Conservation (phyloP, 2,113 vertebrate genomes). For the Puma concolor region DNA sequence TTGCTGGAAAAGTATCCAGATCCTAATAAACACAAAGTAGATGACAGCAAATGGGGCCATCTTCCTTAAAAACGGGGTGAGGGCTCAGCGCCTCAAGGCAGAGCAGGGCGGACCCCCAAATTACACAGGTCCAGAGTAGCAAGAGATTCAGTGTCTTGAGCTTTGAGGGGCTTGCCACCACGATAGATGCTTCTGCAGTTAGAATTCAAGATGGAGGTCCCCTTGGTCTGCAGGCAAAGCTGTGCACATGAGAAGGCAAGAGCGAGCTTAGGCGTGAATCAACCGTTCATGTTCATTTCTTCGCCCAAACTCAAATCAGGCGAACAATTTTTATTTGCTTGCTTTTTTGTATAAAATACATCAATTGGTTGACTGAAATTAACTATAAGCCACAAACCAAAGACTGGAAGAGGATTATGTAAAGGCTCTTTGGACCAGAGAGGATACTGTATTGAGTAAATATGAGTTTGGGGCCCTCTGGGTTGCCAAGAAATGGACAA, state of each 20-base stretch:
- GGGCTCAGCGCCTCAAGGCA: fast-evolving
- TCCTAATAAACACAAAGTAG: background rate
- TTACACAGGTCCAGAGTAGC: background rate
- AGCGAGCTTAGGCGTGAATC: fast-evolving
- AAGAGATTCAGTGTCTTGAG: fast-evolving
- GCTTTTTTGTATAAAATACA: background rate
- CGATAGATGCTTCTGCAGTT: fast-evolving
- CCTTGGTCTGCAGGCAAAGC: background rate
- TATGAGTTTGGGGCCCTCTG: background rate
- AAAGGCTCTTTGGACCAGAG: background rate
- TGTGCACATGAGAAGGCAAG: background rate
- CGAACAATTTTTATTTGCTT: background rate
- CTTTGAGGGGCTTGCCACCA: background rate
- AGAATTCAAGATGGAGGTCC: background rate
- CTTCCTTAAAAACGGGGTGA: background rate
- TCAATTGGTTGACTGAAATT: background rate
- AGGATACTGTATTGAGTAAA: background rate
- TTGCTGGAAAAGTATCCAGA: background rate
- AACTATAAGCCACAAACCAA: background rate
- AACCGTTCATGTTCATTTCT: background rate
- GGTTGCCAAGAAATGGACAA: background rate
- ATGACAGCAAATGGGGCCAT: no score
- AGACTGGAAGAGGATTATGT: background rate
- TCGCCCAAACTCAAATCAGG: background rate
- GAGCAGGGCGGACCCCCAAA: background rate